Evolutionary conservation across 1,140 invertebrate species (phyloP).

Genomic region (Bathynomus jamesi): DNA sequence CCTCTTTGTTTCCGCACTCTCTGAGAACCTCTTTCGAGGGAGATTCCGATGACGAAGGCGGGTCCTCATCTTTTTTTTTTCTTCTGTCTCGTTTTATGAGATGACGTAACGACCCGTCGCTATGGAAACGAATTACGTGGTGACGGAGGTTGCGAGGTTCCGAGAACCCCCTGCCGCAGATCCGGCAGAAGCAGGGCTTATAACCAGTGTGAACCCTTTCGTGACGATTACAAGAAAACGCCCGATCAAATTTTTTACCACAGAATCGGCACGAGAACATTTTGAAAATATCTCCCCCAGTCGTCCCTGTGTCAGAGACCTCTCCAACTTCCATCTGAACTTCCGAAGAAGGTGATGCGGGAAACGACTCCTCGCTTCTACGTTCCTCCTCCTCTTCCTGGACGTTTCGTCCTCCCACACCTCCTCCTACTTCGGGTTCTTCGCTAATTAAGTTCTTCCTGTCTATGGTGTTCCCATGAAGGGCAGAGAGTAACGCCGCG

Average conservation of each 20-base stretch:
- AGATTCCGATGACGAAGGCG: neutral
- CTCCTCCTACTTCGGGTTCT: neutral
- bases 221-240: constrained; percentile 46
- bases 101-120: constrained; percentile 42
- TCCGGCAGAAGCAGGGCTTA: constrained; percentile 45
- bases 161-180: constrained; percentile 48
- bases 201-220: constrained; percentile 45
- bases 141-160: constrained; percentile 46
- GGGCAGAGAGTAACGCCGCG: constrained; percentile 17
- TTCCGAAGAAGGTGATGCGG: constrained; percentile 26
- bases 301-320: neutral
- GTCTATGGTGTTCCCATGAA: constrained; percentile 11
- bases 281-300: constrained; percentile 38
- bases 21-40: constrained; percentile 22
- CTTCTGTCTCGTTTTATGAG: constrained; percentile 38
- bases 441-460: neutral
- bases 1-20: constrained; percentile 25
- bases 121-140: constrained; percentile 46
- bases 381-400: constrained; percentile 24
- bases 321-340: constrained; percentile 7
- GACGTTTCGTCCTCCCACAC: too few species aligned
- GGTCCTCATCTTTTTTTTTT: constrained; percentile 19
- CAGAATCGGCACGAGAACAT: constrained; percentile 44
- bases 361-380: constrained; percentile 22
- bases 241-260: constrained; percentile 51